phyloP scores from a whole-genome alignment of 2,797 vertebrate species.

The Pogoniulus pusillus region DNA sequence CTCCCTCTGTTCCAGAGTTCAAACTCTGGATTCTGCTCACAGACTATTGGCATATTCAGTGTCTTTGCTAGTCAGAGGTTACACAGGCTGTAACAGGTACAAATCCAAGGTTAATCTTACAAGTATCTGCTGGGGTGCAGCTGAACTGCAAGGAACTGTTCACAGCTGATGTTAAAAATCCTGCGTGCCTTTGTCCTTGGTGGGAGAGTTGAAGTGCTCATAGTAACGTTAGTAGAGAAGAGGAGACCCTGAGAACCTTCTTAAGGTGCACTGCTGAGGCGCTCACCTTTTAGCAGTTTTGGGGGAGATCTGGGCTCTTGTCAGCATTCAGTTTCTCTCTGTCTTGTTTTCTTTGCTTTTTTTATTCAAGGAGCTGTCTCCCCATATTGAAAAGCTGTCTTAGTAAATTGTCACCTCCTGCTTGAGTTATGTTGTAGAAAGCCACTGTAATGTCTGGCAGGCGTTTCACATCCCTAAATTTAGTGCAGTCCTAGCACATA shows the following conservation, averaged over 20 bases:
- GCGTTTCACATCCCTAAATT: conserved; percentile 40
- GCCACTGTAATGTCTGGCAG: conserved; percentile 41
- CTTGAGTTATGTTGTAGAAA: conserved; percentile 25
- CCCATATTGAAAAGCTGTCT: not conserved
- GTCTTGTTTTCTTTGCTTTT: conserved; percentile 16
- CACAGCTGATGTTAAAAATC: not conserved
- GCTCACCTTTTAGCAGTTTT: not conserved
- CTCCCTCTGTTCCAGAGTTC: conserved; percentile 32
- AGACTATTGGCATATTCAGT: not conserved
- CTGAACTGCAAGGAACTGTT: not conserved
- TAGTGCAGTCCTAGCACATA: not conserved
- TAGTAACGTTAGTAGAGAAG: not conserved
- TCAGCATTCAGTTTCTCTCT: not conserved
- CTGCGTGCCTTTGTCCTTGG: not conserved
- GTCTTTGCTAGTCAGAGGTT: conserved; percentile 22
- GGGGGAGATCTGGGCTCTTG: not conserved
- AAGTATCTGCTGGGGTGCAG: not conserved
- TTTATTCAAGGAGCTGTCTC: conserved; percentile 47
- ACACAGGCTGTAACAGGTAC: not conserved
- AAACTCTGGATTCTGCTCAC: not conserved
- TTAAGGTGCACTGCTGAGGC: not conserved
- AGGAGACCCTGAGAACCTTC: not conserved
- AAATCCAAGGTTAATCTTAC: conserved; percentile 20
- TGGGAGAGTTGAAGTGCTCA: not conserved
- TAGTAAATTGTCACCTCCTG: conserved; percentile 22